Conservation (phyloP, 1,140 invertebrate genomes). For the Doryteuthis pealeii region DNA sequence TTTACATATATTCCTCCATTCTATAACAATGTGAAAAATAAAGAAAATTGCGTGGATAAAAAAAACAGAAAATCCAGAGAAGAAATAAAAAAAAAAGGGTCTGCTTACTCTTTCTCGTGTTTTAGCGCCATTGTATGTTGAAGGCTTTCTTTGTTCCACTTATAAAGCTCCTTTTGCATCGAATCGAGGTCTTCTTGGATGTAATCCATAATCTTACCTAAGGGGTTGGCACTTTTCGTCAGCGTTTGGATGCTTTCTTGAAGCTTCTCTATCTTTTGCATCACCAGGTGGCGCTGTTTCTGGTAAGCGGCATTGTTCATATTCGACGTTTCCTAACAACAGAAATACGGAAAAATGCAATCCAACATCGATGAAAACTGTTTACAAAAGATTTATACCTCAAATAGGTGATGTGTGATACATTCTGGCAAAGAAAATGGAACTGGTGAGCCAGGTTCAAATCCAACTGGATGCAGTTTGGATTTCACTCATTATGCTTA, state of each 20-base stretch:
- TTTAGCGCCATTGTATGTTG: slow-evolving; percentile 71
- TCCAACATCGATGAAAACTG: too few species aligned
- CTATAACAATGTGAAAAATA: too few species aligned
- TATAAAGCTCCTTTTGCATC: slow-evolving; percentile 86
- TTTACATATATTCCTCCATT: too few species aligned
- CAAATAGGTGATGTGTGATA: too few species aligned
- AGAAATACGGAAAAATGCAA: too few species aligned
- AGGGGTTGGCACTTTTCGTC: slow-evolving; percentile 77
- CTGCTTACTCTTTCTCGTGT: slow-evolving; percentile 72
- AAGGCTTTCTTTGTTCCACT: slow-evolving; percentile 79
- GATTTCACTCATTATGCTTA: too few species aligned
- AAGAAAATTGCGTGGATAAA: too few species aligned
- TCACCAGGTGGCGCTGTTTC: slow-evolving; percentile 72
- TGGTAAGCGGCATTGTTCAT: slow-evolving; percentile 60
- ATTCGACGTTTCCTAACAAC: slow-evolving; percentile 54
- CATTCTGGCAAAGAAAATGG: too few species aligned
- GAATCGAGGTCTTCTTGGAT: slow-evolving; percentile 93
- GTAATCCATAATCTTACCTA: slow-evolving; percentile 82
- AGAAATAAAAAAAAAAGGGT: slow-evolving; percentile 10
- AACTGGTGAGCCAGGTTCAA: too few species aligned
- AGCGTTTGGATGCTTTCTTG: slow-evolving; percentile 80
- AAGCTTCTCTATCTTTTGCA: slow-evolving; percentile 82
- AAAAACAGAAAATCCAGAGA: background rate
- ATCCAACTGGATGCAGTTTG: too few species aligned
- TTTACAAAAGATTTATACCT: too few species aligned